Base-by-base conservation (phyloP, 1,140 invertebrate species). In the Zaprionus gabonicus region DNA sequence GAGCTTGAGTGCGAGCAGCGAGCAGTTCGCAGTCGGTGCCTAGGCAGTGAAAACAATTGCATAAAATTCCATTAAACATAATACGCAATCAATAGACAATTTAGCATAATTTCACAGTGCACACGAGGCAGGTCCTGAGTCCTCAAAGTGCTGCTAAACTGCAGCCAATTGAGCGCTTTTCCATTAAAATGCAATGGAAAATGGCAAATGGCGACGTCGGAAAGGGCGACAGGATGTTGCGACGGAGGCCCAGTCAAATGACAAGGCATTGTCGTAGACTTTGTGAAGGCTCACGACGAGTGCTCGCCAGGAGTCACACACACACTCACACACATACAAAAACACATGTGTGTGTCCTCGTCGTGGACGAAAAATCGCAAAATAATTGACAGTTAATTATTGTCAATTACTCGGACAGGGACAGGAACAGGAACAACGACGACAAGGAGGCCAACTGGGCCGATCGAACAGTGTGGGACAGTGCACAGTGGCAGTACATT, bases 351-450 rank as follows among this genome's bases (percentile, higher is more conserved):
- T 23, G 23, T 66, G 49, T 23, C 41, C 60, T 59, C 17, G 38
- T 56, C 38, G 53, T 53, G 51, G 64, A 79, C 78, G 77, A 82
- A 82, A 82, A 85, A 85, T 85, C 72, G 81, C 67, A 85, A 75
- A 88, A 88, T 88, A 88, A 88, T 85, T 88, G 84, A 69, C 80
- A 85, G 77, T 85, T 88, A 88, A 88, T 88, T 88, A 82, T 88
- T 88, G 80, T 78, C 84, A 85, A 88, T 88, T 88, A 85, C 78
- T 59, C 27, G 55, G 62, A 68, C 62, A 75, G 75, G 64, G 62
- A 46, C 25, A 51, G 34, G 17, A 44, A 49, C 23, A 28, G 44
- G 34, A 15, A 64, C n/a, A 17, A 31, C 12, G 36, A 17, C 36
- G 17, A 62, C 27, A 31, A 46, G 12, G 55, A 41, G 25, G 28